Evolutionary conservation across 1,140 invertebrate species (phyloP).

Genomic region (Aphidius ervi): DNA sequence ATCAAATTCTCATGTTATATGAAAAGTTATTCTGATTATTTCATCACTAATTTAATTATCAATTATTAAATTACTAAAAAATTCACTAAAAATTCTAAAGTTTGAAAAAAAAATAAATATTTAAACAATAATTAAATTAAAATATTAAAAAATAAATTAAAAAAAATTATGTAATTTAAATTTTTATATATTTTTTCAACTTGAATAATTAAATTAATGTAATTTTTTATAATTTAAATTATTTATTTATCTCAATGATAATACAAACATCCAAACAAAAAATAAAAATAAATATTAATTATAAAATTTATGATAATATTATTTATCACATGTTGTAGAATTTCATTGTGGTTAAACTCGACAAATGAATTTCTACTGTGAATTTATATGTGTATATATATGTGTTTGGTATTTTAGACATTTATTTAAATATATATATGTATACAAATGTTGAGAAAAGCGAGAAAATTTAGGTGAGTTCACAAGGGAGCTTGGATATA

Average conservation of each 20-base stretch:
- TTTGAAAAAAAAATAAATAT: background rate
- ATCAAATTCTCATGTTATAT: background rate
- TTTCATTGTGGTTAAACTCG: no score
- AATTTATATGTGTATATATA: background rate
- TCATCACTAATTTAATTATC: no score
- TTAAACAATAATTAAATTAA: no score
- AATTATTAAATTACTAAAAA: no score
- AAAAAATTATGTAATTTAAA: no score
- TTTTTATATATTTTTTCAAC: no score
- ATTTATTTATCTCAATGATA: no score
- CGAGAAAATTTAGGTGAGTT: conserved; percentile 21
- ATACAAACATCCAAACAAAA: no score
- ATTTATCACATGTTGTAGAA: no score
- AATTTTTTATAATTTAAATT: no score
- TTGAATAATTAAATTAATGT: no score
- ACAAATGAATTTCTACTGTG: conserved; percentile 31
- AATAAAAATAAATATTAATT: conserved; percentile 6
- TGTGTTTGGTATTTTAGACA: conserved; percentile 4
- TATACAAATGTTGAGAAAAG: conserved; percentile 1
- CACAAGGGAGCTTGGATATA: conserved; percentile 19
- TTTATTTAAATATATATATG: conserved; percentile 1
- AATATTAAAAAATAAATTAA: no score
- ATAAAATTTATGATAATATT: conserved; percentile 21
- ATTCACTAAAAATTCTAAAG: background rate
- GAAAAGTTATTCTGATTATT: background rate